Evolutionary conservation across 2,888 invertebrate genomes (phyloP), one percentile per base, ranked within the genome.

Genomic region (Heliconius erato): DNA sequence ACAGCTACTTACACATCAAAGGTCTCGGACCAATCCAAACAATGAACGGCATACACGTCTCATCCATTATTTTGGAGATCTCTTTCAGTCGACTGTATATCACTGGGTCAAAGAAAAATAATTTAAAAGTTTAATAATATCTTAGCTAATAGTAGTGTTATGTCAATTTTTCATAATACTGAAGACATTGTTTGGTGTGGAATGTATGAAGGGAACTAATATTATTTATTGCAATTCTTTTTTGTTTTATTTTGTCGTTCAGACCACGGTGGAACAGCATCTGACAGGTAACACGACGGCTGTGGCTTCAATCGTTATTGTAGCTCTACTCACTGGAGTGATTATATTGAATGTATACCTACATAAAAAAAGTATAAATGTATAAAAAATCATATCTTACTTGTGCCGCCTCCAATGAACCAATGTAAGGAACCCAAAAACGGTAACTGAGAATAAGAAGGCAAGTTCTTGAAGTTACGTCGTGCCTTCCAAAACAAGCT

Each of bases 21-120:
- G 89, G 32, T 91, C 92, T 4, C 7, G 82, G 82, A 32, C 82
- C 82, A 11, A 90, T 44, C 93, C 93, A 93, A 12, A 91, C 9
- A 0, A 89, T 85, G 35, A 92, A 90, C 0, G 92, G 91, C 23
- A 86, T 85, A 67, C 79, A 84, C 1, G 74, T 85, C 16, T 88
- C 85, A 4, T 93, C 91, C n/a, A 87, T 87, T 28, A 88, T 87
- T 11, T 86, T 83, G 0, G 90, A 86, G 2, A 90, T 67, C 44
- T 82, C 82, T 14, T 28, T 69, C 59, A 76, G 28, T 32, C 59
- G 67, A 40, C 40, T 89, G 90, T 35, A 91, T 54, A 74, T 74
- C 92, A 91, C 78, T 78, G 89, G 81, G 88, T 26, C 19, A 5
- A 54, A n/a, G 23, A 28, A 26, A 65, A 67, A 65, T n/a, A 11